Percentiles rank a stretch among this genome's conserved stretches.
These are phyloP conservation scores for Bradypodion pumilum DNA, from an alignment of 2,797 vertebrate species.

Conservation along the genomic window DNA sequence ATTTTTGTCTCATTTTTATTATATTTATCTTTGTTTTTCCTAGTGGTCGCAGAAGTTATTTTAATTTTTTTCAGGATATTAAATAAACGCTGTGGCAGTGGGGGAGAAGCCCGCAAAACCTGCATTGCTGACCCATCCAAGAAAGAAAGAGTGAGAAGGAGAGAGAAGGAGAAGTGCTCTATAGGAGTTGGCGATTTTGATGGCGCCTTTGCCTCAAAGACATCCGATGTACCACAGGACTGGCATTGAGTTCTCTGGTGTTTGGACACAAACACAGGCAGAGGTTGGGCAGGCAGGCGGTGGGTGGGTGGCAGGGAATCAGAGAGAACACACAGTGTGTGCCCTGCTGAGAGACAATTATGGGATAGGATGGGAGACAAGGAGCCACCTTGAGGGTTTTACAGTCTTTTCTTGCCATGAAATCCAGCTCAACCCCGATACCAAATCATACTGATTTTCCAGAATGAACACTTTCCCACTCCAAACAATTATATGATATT, in stretches of 20 bases:
- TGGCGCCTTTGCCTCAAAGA: slow-evolving; percentile 90
- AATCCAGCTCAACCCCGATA: neutral
- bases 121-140: slow-evolving; percentile 76
- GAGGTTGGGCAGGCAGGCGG: neutral
- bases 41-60: slow-evolving; percentile 82
- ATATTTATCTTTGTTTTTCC: slow-evolving; percentile 56
- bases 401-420: neutral
- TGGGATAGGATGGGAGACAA: neutral
- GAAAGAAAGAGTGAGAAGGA: slow-evolving; percentile 67
- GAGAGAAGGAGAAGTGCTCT: slow-evolving; percentile 68
- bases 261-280: slow-evolving; percentile 39
- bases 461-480: neutral
- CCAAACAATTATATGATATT: neutral
- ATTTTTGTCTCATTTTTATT: slow-evolving; percentile 42
- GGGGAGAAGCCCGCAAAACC: slow-evolving; percentile 79
- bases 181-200: slow-evolving; percentile 78
- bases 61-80: slow-evolving; percentile 86
- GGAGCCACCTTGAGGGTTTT: neutral
- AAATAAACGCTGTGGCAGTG: slow-evolving; percentile 84
- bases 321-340: slow-evolving; percentile 1
- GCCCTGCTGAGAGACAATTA: neutral
- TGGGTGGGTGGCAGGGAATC: neutral
- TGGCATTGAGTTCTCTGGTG: slow-evolving; percentile 83
- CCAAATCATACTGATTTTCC: neutral
- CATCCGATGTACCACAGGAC: slow-evolving; percentile 91